phyloP scores from a whole-genome alignment of 2,113 vertebrate species.

The Cinclus mexicanus region DNA sequence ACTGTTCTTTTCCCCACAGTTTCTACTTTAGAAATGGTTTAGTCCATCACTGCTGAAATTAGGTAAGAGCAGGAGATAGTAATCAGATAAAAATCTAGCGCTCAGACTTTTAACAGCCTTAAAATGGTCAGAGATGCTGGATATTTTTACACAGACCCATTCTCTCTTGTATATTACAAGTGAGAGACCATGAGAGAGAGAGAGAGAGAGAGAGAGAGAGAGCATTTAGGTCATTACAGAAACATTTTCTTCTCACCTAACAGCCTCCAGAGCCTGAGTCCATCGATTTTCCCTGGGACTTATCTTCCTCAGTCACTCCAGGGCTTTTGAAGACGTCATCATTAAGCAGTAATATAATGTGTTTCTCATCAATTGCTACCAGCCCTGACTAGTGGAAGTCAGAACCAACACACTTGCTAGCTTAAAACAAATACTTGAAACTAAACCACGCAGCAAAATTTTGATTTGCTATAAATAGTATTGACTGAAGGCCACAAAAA shows the following conservation, averaged over 20 bases:
- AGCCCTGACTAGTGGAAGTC: not conserved
- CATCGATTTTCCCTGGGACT: constrained; percentile 54
- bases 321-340: constrained; percentile 43
- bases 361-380: not conserved
- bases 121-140: not conserved
- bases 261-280: constrained; percentile 4
- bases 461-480: not conserved
- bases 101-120: not conserved
- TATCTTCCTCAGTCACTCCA: not conserved
- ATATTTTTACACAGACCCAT: constrained; percentile 25
- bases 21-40: not conserved
- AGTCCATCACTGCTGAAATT: not conserved
- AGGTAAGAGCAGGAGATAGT: not conserved
- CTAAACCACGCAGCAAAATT: not conserved
- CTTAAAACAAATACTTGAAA: constrained; percentile 14
- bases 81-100: not conserved
- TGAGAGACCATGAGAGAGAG: not conserved
- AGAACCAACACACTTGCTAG: not conserved
- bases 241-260: constrained; percentile 41
- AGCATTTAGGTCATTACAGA: constrained; percentile 36
- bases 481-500: constrained; percentile 6
- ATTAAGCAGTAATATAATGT: constrained; percentile 52
- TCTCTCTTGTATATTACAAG: not conserved
- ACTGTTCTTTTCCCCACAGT: not conserved
- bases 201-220: not conserved